These are phyloP conservation scores for Propithecus coquereli DNA, from an alignment of 2,113 vertebrate genomes.

Conservation along the genomic window DNA sequence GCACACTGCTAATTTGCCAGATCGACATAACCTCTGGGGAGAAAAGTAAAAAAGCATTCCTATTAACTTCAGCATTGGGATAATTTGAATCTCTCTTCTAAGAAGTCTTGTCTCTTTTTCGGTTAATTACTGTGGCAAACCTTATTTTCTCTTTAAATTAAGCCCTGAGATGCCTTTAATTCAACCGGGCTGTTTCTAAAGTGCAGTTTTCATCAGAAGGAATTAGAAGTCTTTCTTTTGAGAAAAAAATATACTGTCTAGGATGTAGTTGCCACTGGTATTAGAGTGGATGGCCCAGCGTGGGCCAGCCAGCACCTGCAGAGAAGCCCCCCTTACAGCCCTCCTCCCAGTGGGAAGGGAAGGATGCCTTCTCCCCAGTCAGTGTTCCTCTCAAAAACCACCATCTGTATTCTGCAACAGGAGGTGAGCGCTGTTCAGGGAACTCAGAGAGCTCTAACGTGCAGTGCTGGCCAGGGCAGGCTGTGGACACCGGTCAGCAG, in stretches of 20 bases:
- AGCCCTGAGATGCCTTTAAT: not conserved
- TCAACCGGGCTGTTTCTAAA: not conserved
- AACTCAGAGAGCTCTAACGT: not conserved
- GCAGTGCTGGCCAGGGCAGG: not conserved
- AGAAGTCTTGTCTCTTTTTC: not conserved
- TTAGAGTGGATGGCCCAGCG: not conserved
- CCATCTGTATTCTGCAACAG: not conserved
- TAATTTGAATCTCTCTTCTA: slow-evolving; percentile 14
- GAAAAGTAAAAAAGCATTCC: slow-evolving; percentile 1
- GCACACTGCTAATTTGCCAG: not conserved
- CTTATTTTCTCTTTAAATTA: slow-evolving; percentile 48
- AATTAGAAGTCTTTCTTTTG: not conserved
- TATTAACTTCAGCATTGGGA: not conserved
- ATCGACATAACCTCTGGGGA: not conserved
- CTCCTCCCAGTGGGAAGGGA: too few species aligned
- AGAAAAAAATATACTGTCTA: not conserved
- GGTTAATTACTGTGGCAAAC: slow-evolving; percentile 28
- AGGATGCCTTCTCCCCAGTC: too few species aligned
- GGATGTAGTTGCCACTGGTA: not conserved
- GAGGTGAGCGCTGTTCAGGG: not conserved
- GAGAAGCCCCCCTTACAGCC: too few species aligned
- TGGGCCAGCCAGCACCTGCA: too few species aligned
- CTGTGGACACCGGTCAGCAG: not conserved
- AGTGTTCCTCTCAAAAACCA: not conserved
- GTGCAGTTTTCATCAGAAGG: not conserved